These are phyloP conservation scores for Formica aserva DNA, from an alignment of 2,888 invertebrate genomes.

Conservation along the genomic window DNA sequence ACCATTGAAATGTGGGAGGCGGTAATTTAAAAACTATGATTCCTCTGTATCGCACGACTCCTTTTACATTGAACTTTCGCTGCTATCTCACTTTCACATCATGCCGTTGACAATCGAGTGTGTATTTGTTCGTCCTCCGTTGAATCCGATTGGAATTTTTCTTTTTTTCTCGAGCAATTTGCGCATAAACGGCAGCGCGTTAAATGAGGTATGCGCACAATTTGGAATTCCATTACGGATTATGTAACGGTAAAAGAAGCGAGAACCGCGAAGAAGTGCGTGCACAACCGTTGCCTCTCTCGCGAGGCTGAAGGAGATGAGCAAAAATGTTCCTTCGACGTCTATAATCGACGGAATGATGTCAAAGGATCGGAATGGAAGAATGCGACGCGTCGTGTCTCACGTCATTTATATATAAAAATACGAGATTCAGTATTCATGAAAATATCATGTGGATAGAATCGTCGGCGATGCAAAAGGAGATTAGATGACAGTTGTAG, in stretches of 20 bases:
- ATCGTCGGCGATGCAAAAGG: background rate
- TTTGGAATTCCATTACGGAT: constrained; percentile 34
- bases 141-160: background rate
- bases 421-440: constrained; percentile 28
- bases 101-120: constrained; percentile 7
- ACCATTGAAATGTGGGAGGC: background rate
- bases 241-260: constrained; percentile 32
- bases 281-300: constrained; percentile 2
- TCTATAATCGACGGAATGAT: constrained; percentile 3
- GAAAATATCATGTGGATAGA: background rate
- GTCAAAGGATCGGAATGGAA: constrained; percentile 36
- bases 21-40: background rate
- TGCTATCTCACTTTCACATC: constrained; percentile 26
- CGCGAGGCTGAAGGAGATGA: background rate
- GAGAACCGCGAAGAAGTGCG: constrained; percentile 7
- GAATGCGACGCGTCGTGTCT: background rate
- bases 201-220: background rate
- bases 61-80: background rate
- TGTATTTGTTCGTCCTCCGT: background rate
- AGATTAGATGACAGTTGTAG: constrained; percentile 1
- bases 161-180: background rate
- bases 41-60: background rate
- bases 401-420: background rate
- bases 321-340: background rate
- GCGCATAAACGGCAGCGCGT: constrained; percentile 13